A percentile compares a stretch with the other conserved stretches of the same genome.
Evolutionary conservation across 1,140 invertebrate genomes (phyloP).

Genomic region (Wasmannia auropunctata): DNA sequence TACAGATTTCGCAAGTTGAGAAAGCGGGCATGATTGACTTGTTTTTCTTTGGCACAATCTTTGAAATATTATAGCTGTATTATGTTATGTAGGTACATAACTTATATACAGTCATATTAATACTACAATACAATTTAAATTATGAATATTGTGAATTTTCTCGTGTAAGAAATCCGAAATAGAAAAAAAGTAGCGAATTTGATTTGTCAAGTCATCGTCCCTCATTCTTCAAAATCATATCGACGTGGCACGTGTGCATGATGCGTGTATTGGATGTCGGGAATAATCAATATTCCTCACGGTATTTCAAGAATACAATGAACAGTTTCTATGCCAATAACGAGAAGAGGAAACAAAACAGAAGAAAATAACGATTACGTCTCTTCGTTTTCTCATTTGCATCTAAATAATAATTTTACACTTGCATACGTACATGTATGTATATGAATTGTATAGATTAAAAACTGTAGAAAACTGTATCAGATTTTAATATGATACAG

Average conservation of each 20-base stretch:
- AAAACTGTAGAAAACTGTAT: background rate
- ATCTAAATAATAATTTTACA: background rate
- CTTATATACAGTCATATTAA: background rate
- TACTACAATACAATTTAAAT: background rate
- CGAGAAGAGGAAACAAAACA: background rate
- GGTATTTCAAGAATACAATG: background rate
- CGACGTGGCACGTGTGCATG: background rate
- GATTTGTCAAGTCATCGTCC: background rate
- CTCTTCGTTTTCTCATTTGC: background rate
- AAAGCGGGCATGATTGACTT: background rate
- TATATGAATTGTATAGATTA: background rate
- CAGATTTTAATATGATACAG: background rate
- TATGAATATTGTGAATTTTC: background rate
- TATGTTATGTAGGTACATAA: background rate
- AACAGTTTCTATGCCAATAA: background rate
- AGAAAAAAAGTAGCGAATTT: background rate
- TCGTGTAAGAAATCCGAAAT: background rate
- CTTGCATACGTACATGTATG: background rate
- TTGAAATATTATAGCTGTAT: background rate
- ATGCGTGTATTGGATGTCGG: background rate
- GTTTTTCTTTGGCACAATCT: background rate
- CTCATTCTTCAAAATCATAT: background rate
- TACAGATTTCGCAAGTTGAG: constrained; percentile 15
- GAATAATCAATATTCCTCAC: background rate
- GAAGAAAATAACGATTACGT: background rate